A percentile compares a stretch with the other conserved stretches of the same genome.
Evolutionary conservation across 1,140 invertebrate genomes (phyloP).

Genomic region (Lepidurus arcticus): DNA sequence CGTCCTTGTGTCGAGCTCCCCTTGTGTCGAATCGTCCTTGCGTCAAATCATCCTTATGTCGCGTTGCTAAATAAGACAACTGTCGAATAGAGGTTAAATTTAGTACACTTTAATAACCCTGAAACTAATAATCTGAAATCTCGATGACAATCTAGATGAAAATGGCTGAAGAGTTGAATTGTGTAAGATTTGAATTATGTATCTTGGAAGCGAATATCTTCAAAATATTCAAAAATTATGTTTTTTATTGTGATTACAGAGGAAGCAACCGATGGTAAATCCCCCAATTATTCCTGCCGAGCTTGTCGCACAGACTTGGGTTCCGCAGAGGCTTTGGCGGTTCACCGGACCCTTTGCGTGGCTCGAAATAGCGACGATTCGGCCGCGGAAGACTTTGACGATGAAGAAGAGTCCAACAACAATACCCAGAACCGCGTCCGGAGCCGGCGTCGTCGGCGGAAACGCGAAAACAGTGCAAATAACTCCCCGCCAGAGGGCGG

Average conservation of each 20-base stretch:
- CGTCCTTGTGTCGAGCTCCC: too few relatives aligned
- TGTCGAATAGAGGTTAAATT: too few relatives aligned
- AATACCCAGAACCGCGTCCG: slow-evolving; percentile 39
- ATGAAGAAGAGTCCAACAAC: slow-evolving; percentile 38
- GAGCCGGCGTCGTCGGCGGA: background rate
- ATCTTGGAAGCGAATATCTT: too few relatives aligned
- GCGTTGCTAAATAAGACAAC: too few relatives aligned
- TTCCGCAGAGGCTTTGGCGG: slow-evolving; percentile 1
- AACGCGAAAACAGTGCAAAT: slow-evolving; percentile 28
- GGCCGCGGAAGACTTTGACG: slow-evolving; percentile 36
- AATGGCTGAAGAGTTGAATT: too few relatives aligned
- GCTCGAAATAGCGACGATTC: background rate
- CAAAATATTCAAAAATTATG: background rate
- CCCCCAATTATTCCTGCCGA: background rate
- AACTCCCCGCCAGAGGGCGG: slow-evolving; percentile 1
- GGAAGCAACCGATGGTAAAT: background rate
- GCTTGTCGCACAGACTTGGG: background rate
- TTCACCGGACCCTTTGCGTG: background rate
- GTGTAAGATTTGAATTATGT: too few relatives aligned
- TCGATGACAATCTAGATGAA: too few relatives aligned
- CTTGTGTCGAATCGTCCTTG: too few relatives aligned
- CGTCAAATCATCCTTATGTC: too few relatives aligned
- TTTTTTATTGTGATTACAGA: background rate
- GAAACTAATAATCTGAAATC: too few relatives aligned
- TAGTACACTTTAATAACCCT: too few relatives aligned